phyloP scores from a whole-genome alignment of 92 coral and sea anemone species.

The Zoanthus sociatus region DNA sequence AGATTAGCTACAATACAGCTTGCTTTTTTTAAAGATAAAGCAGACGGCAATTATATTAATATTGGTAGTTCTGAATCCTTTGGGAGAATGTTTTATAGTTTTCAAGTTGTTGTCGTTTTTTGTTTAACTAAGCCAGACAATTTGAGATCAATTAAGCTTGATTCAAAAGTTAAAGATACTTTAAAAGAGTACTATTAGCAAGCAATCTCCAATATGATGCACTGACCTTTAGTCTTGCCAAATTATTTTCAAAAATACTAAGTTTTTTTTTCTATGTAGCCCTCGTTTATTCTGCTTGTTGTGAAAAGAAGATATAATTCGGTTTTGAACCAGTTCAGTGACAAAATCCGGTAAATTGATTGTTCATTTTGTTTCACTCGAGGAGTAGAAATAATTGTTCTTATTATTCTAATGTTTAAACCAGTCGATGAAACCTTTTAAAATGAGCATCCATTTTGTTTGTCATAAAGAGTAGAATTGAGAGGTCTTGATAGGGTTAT shows the following conservation, averaged over 20 bases:
- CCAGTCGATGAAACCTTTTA: too few relatives aligned
- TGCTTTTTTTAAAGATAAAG: neutral
- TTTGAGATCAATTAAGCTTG: neutral
- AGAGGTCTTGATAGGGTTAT: too few relatives aligned
- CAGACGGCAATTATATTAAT: neutral
- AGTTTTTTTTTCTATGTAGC: neutral
- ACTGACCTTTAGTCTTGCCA: neutral
- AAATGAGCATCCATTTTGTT: too few relatives aligned
- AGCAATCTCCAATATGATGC: neutral
- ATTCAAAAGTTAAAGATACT: neutral
- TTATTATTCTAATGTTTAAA: too few relatives aligned
- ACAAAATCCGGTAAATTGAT: too few relatives aligned
- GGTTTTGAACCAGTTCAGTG: too few relatives aligned
- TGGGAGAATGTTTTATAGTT: neutral
- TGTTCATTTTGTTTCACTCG: too few relatives aligned
- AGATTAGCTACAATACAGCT: neutral
- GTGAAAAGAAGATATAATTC: too few relatives aligned
- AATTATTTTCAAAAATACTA: neutral
- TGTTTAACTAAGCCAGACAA: neutral
- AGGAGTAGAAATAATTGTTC: too few relatives aligned
- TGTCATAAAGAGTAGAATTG: too few relatives aligned
- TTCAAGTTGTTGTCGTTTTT: conserved; percentile 2
- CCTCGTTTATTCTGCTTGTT: too few relatives aligned
- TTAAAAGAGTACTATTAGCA: neutral
- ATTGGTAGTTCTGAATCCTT: neutral